Conservation (phyloP, 2,113 vertebrate genomes). For the Hippolais icterina region DNA sequence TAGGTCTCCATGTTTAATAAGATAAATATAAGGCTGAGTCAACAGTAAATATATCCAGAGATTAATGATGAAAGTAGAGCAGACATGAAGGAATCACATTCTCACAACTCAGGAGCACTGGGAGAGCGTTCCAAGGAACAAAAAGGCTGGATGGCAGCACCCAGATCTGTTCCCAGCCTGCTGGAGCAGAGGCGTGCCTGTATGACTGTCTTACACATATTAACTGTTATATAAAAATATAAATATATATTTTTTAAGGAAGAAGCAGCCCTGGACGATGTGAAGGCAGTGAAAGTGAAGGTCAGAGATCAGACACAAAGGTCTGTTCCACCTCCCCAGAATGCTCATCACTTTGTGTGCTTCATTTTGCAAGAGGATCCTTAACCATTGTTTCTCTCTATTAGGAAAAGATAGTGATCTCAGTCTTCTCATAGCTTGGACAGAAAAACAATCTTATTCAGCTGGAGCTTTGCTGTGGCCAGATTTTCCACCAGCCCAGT, state of each 20-base stretch:
- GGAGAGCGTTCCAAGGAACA: neutral
- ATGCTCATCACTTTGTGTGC: neutral
- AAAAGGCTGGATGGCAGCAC: neutral
- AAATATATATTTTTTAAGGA: neutral
- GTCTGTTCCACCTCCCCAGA: neutral
- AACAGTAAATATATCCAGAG: constrained; percentile 26
- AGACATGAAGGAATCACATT: neutral
- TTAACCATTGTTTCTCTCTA: neutral
- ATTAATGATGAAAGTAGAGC: neutral
- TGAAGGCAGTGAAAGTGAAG: neutral
- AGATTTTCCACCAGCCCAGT: neutral
- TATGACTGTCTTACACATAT: neutral
- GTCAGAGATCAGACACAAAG: neutral
- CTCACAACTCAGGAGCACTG: neutral
- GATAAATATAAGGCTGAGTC: constrained; percentile 15
- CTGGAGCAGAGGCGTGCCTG: neutral
- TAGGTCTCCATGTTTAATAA: neutral
- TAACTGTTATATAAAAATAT: rapidly evolving
- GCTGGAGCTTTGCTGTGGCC: neutral
- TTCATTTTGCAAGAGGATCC: neutral
- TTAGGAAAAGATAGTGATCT: neutral
- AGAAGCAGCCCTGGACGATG: neutral
- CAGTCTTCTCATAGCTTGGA: neutral
- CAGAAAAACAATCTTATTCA: neutral
- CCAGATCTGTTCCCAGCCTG: neutral